Base-by-base conservation (phyloP, 2,888 invertebrate species). In the Hirtodrosophila duncani region DNA sequence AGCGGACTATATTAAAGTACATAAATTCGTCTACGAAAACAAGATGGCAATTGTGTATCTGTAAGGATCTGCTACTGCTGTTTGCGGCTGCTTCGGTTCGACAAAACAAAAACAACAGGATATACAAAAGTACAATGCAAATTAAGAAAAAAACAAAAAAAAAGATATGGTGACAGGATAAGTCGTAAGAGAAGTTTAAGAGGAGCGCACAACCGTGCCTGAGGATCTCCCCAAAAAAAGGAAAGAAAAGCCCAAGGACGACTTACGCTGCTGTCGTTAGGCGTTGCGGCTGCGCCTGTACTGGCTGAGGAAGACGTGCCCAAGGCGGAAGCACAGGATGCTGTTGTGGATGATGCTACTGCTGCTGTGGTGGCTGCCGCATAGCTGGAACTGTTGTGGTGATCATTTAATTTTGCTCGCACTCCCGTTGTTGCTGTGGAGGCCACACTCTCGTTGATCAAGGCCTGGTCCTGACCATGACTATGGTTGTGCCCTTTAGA, bases 181-280 rank as follows among this genome's bases (percentile, higher is more conserved):
- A 24, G 16, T 9, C 5, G 16, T 7, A 16, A 3, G 17, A 4
- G 9, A 6, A 18, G 11, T 9, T 9, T 9, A n/a, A 36, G 13
- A 36, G 21, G 10, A 36, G 18, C 10, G 21, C 6, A n/a, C n/a
- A n/a, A n/a, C n/a, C n/a, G n/a, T n/a, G n/a, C n/a, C n/a, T n/a
- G n/a, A 33, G 51, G 39, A 24, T 38, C 62, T 29, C 42, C 37
- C 48, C 31, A 53, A 26, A 24, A 13, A 13, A 13, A n/a, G 24
- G 16, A 30, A 20, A 8, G 3, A 21, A 23, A 21, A 53, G 2
- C 53, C 36, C 1, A 30, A 36, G 71, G 44, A 52, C 64, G 74
- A 77, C 67, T 81, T 79, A 77, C 78, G 61, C 74, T 77, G 48
- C 51, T 53, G 50, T n/a, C 60, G 11, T 53, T 61, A 7, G 36